These are phyloP conservation scores for Melanostigma gelatinosum DNA, from an alignment of 2,113 vertebrate species.

Conservation along the genomic window DNA sequence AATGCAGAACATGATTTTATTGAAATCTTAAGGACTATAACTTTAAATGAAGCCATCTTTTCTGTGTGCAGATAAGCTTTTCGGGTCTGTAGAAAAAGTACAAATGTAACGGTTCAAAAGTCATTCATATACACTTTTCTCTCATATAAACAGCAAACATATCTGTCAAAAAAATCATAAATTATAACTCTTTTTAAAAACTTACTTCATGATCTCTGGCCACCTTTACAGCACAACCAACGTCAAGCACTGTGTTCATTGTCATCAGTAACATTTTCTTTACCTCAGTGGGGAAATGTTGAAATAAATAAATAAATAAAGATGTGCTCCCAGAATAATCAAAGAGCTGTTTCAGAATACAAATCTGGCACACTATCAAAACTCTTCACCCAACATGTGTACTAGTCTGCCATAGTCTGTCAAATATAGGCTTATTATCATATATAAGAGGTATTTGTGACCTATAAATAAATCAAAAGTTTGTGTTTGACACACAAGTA, in stretches of 20 bases:
- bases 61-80: constrained; percentile 16
- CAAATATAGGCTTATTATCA: constrained; percentile 28
- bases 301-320: constrained; percentile 85
- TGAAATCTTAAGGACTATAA: constrained; percentile 13
- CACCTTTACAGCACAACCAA: constrained; percentile 28
- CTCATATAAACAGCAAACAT: constrained; percentile 35
- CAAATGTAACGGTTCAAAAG: constrained; percentile 15
- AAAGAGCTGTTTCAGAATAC: constrained; percentile 36
- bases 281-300: constrained; percentile 52
- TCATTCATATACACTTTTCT: neutral
- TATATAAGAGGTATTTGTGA: constrained; percentile 3
- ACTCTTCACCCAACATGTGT: constrained; percentile 2
- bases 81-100: constrained; percentile 16
- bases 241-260: constrained; percentile 28
- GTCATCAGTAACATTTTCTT: constrained; percentile 45
- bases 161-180: constrained; percentile 55
- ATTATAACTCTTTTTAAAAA: constrained; percentile 47
- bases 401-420: constrained; percentile 16
- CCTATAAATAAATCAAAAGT: constrained; percentile 1
- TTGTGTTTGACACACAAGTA: constrained; percentile 12
- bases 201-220: constrained; percentile 24
- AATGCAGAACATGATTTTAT: neutral
- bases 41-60: constrained; percentile 11
- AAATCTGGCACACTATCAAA: constrained; percentile 22
- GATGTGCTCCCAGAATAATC: constrained; percentile 33